A percentile compares a stretch with the other conserved stretches of the same genome.
These are phyloP conservation scores for Sturnira hondurensis DNA, from an alignment of 2,113 vertebrate species.

Conservation along the genomic window DNA sequence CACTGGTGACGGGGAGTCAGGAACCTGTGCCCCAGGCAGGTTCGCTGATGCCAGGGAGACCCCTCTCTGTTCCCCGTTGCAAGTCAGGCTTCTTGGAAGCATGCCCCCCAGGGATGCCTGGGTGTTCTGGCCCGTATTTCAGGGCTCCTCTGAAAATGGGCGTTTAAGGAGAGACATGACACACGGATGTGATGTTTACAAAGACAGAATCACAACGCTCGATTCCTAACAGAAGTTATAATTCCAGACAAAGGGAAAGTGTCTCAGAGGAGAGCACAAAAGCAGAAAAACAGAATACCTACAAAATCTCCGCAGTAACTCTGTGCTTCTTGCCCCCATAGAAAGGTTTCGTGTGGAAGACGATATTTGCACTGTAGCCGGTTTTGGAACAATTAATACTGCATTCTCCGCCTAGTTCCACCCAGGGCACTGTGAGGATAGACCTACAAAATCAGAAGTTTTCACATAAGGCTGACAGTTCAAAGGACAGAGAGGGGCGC, in stretches of 20 bases:
- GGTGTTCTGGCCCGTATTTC: not conserved
- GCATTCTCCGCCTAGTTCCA: constrained; percentile 98
- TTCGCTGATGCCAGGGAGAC: not conserved
- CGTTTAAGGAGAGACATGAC: not conserved
- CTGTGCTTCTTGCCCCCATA: constrained; percentile 99
- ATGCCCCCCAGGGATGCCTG: not conserved
- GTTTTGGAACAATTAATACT: constrained; percentile 97
- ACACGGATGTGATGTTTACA: not conserved
- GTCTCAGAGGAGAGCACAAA: not conserved
- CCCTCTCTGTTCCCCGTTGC: not conserved
- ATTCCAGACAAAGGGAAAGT: constrained; percentile 16
- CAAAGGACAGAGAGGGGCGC: not conserved
- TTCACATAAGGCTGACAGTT: not conserved
- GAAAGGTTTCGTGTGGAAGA: constrained; percentile 99
- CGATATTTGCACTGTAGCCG: constrained; percentile 94
- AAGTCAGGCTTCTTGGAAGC: not conserved
- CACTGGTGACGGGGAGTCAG: not conserved
- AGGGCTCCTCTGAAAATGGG: not conserved
- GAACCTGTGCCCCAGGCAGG: not conserved
- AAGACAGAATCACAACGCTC: not conserved
- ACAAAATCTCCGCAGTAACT: constrained; percentile 99
- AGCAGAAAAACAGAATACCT: constrained; percentile 75
- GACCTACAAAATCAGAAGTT: constrained; percentile 84
- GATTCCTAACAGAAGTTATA: not conserved
- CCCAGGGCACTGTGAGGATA: constrained; percentile 99